These are phyloP conservation scores for Lasioglossum marginatum DNA, from an alignment of 2,888 invertebrate species.

Conservation along the genomic window DNA sequence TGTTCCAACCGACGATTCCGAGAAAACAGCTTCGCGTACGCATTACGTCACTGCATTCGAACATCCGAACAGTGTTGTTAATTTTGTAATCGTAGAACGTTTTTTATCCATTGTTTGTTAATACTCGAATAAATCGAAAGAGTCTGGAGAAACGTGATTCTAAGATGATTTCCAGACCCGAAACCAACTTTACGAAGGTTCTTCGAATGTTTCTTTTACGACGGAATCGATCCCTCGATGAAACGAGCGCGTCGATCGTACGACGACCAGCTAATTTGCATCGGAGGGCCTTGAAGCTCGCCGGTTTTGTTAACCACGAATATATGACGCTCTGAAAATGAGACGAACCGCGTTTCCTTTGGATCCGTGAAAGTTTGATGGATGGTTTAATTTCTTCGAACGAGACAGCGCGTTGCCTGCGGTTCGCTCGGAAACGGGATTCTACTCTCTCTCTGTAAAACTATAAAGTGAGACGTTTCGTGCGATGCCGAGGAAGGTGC, in stretches of 20 bases:
- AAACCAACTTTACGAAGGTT: neutral
- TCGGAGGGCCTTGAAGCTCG: neutral
- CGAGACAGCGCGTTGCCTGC: neutral
- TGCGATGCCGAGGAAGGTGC: neutral
- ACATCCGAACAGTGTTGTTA: neutral
- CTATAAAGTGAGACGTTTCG: neutral
- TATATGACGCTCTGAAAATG: constrained; percentile 46
- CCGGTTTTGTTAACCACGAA: constrained; percentile 31
- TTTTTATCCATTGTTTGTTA: constrained; percentile 37
- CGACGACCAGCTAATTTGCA: neutral
- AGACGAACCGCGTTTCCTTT: constrained; percentile 6
- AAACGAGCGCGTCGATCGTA: neutral
- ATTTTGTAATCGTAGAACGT: constrained; percentile 10
- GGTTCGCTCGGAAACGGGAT: neutral
- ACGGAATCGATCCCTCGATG: neutral
- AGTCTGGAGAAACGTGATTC: neutral
- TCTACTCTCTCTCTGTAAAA: neutral
- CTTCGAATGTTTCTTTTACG: neutral
- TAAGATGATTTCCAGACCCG: neutral
- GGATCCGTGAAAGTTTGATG: neutral
- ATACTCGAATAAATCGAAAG: constrained; percentile 34
- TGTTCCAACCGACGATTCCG: neutral
- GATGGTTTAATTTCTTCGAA: neutral
- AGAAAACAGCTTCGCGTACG: neutral
- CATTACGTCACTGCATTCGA: neutral